These are phyloP conservation scores for Petrolisthes cinctipes DNA, from an alignment of 2,888 invertebrate species.

Conservation along the genomic window DNA sequence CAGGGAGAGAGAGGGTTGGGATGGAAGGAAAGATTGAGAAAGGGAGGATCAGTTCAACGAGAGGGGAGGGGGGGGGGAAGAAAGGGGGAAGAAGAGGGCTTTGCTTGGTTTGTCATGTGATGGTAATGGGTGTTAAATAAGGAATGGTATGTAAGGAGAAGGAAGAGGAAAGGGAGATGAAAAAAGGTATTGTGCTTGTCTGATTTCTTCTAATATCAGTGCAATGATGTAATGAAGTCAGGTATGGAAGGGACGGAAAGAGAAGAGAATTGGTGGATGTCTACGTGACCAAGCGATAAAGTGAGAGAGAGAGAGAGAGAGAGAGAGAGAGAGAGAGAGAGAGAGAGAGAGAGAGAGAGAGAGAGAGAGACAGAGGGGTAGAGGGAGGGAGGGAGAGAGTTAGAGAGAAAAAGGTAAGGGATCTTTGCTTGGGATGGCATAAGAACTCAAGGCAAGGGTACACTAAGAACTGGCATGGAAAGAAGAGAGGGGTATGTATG, in stretches of 20 bases:
- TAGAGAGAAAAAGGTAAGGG: neutral
- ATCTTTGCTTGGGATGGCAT: neutral
- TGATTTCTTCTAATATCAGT: too few species aligned
- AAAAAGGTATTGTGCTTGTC: too few species aligned
- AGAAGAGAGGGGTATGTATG: neutral
- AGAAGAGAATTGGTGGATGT: neutral
- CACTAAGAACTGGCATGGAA: neutral
- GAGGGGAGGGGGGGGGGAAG: neutral
- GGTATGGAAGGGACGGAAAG: neutral
- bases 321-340: neutral
- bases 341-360: neutral
- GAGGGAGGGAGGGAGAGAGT: neutral
- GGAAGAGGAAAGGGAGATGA: too few species aligned
- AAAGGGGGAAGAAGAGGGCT: neutral
- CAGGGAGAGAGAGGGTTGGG: too few species aligned
- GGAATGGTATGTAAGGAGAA: too few species aligned
- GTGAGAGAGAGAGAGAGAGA: neutral
- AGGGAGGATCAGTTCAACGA: neutral
- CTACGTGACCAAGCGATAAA: neutral
- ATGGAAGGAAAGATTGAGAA: neutral
- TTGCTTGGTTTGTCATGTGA: too few species aligned
- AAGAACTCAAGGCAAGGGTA: neutral
- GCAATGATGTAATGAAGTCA: too few species aligned
- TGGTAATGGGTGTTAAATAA: too few species aligned
- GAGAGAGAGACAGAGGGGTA: neutral